Base-by-base conservation (phyloP, 2,888 invertebrate species). In the Oscheius myriophilus region DNA sequence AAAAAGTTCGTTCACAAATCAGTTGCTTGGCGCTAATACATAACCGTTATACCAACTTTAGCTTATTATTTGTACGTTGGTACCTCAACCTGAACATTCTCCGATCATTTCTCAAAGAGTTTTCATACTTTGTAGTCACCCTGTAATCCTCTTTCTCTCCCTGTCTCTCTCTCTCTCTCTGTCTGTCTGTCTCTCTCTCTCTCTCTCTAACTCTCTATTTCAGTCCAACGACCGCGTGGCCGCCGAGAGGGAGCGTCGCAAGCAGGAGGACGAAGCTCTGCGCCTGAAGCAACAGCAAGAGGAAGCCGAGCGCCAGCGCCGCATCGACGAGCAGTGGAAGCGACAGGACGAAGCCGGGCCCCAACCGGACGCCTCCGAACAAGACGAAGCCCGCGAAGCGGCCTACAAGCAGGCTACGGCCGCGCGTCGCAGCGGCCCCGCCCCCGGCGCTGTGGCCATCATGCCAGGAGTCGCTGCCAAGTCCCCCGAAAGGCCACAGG, bases 191-290 rank as follows among this genome's bases (percentile, higher is more conserved):
- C n/a, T n/a, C n/a, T n/a, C n/a, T n/a, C n/a, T n/a, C n/a, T n/a
- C 51, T 51, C 18, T n/a, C 9, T 18, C 9, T 14, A 18, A 2
- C 55, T 25, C n/a, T 2, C 9, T 16, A 9, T 49, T 66, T 51
- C 42, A 70, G 70, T 59, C 23, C 16, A 14, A 39, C 21, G 67
- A 67, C 58, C 61, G 63, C 25, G 67, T 70, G 0, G 67, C 70
- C 1, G 67, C 62, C 33, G 70, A 70, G 49, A 45, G 67, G 12
- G 69, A 69, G 41, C 49, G 65, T 16, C 67, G 83, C 16, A 82
- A 81, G 67, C 67, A 68, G 42, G 83, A 83, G 46, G 83, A 83
- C 58, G 83, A 80, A 53, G 79, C 75, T n/a, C 63, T 84, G 25
- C 64, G 76, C 4, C 61, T 58, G 52, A 66, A 75, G 9, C 76